Percentiles rank a stretch among this genome's conserved stretches.
These are phyloP conservation scores for Drosophila leontia DNA, from an alignment of 1,140 invertebrate genomes.

Conservation along the genomic window DNA sequence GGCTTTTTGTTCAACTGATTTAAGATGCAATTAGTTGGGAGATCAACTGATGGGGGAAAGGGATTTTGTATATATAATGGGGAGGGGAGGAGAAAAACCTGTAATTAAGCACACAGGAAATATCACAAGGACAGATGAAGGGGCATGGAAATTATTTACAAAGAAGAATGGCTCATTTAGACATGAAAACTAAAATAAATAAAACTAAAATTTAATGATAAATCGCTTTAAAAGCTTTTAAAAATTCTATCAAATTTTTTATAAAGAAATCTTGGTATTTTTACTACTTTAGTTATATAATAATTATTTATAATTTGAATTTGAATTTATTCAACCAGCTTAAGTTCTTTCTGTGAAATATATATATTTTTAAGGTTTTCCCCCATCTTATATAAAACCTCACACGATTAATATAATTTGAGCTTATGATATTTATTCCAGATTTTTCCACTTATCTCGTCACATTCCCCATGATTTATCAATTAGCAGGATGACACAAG, in stretches of 20 bases:
- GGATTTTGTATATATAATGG: not conserved
- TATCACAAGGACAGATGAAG: not conserved
- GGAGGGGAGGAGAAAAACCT: not conserved
- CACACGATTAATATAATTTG: not conserved
- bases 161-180: not conserved
- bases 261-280: not conserved
- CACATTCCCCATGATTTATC: slow-evolving; percentile 45
- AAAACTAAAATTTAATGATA: not conserved
- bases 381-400: slow-evolving; percentile 12
- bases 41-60: slow-evolving; percentile 12
- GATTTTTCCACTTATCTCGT: slow-evolving; percentile 27
- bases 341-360: not conserved
- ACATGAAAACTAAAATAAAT: not conserved
- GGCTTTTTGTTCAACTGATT: slow-evolving; percentile 22
- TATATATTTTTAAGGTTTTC: not conserved
- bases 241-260: not conserved
- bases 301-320: not conserved
- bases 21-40: slow-evolving; percentile 34
- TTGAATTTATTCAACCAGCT: not conserved
- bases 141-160: not conserved
- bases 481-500: slow-evolving; percentile 53
- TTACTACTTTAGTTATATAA: no score
- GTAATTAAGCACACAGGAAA: not conserved
- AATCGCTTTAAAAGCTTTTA: not conserved
- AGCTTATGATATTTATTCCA: slow-evolving; percentile 10